Conservation (phyloP, 2,113 vertebrate genomes). For the Tragulus kanchil region DNA sequence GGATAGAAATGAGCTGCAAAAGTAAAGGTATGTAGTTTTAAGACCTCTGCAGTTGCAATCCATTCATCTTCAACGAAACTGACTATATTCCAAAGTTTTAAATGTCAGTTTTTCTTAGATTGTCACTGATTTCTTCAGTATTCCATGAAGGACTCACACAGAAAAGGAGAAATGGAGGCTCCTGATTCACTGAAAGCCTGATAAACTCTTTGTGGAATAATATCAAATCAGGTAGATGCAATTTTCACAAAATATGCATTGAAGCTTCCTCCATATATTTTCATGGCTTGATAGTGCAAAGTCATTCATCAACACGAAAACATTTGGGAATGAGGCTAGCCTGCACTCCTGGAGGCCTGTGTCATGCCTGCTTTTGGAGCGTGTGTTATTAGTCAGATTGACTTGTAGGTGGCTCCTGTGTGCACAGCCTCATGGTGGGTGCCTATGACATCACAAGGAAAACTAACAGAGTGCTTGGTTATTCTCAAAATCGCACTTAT, state of each 20-base stretch:
- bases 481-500: conserved; percentile 27
- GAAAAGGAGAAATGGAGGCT: background rate
- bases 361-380: background rate
- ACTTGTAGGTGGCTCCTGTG: background rate
- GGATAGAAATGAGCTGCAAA: background rate
- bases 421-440: background rate
- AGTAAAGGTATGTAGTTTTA: background rate
- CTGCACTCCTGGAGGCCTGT: background rate
- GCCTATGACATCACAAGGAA: background rate
- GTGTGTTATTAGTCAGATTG: background rate
- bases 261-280: background rate
- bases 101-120: background rate
- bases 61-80: background rate
- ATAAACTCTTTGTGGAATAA: background rate
- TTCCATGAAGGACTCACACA: background rate
- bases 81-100: background rate
- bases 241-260: background rate
- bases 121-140: conserved; percentile 19
- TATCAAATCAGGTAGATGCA: background rate
- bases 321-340: background rate
- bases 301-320: background rate
- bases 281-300: background rate
- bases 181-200: background rate
- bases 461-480: background rate
- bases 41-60: background rate